phyloP scores from a whole-genome alignment of 2,888 invertebrate genomes.

The Eristalis tenax region DNA sequence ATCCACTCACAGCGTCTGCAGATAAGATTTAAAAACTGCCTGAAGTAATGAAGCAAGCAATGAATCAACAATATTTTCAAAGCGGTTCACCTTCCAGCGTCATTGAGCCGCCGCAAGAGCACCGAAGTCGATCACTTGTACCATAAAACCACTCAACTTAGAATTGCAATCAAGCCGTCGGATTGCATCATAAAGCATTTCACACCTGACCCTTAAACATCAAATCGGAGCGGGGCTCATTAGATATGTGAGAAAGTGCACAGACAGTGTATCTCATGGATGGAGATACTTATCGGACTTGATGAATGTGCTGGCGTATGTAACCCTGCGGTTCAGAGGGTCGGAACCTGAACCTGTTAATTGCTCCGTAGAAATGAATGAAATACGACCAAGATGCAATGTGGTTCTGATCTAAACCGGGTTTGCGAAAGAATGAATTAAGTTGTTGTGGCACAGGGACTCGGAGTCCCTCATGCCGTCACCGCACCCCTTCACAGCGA shows the following conservation, averaged over 20 bases:
- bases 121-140: neutral
- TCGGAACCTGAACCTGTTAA: neutral
- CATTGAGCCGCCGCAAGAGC: neutral
- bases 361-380: neutral
- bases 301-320: neutral
- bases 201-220: slow-evolving; percentile 29
- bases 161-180: slow-evolving; percentile 14
- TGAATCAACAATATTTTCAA: neutral
- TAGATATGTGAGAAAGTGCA: slow-evolving; percentile 56
- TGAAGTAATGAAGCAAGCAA: neutral
- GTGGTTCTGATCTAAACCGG: too few relatives aligned
- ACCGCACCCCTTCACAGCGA: neutral
- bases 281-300: neutral
- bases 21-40: neutral
- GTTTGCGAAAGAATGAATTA: too few relatives aligned
- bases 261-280: slow-evolving; percentile 6
- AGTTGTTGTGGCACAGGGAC: too few relatives aligned
- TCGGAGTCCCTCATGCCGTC: too few relatives aligned
- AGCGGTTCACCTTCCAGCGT: slow-evolving; percentile 10
- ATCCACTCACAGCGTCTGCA: too few relatives aligned
- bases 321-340: neutral
- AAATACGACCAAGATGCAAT: neutral
- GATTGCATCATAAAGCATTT: slow-evolving; percentile 37
- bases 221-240: slow-evolving; percentile 20
- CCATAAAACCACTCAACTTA: neutral